phyloP scores from a whole-genome alignment of 2,797 vertebrate genomes.

The Carapus acus region DNA sequence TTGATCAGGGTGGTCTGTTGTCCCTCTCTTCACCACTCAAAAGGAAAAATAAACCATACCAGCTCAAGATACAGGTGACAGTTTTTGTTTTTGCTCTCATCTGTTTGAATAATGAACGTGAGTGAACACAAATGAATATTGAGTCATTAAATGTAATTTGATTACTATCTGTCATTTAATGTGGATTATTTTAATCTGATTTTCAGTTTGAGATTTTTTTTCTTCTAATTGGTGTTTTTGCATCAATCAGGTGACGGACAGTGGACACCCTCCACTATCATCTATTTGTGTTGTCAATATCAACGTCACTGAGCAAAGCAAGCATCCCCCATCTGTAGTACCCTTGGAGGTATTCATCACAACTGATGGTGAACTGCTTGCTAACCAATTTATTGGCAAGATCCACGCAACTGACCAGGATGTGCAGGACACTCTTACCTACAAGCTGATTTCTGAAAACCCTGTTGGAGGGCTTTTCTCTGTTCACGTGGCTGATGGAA shows the following conservation, averaged over 20 bases:
- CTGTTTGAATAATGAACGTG: too few species aligned
- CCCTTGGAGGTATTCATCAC: constrained; percentile 93
- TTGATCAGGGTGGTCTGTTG: constrained; percentile 86
- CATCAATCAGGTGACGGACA: constrained; percentile 90
- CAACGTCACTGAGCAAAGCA: constrained; percentile 86
- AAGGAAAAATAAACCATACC: constrained; percentile 72
- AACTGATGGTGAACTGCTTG: constrained; percentile 69
- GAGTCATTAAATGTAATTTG: too few species aligned
- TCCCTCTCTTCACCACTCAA: constrained; percentile 77
- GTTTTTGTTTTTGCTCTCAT: neutral
- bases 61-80: constrained; percentile 89
- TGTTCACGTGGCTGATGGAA: constrained; percentile 78
- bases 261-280: constrained; percentile 84
- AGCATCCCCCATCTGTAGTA: constrained; percentile 80
- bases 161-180: too few species aligned
- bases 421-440: constrained; percentile 81
- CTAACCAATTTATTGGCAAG: constrained; percentile 82
- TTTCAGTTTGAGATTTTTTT: too few species aligned
- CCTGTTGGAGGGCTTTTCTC: constrained; percentile 71
- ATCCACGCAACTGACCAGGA: constrained; percentile 92
- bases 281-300: constrained; percentile 85
- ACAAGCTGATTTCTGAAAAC: constrained; percentile 70
- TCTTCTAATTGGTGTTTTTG: too few species aligned
- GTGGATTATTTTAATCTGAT: too few species aligned
- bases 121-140: too few species aligned